Evolutionary conservation across 2,888 invertebrate genomes (phyloP).

Genomic region (Pecten maximus): DNA sequence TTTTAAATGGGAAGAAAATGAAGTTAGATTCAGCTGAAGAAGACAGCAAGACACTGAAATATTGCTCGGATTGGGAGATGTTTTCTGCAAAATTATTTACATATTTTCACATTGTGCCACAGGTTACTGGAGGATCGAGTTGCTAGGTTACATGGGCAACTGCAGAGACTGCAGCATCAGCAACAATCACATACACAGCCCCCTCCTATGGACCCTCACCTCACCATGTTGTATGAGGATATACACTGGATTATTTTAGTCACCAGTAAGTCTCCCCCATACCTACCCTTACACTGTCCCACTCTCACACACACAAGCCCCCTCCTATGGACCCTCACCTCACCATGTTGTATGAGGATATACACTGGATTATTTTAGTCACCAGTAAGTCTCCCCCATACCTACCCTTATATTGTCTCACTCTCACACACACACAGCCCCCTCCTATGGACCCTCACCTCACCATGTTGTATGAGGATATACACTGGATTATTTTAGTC

Average conservation of each 20-base stretch:
- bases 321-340: slow-evolving; percentile 80
- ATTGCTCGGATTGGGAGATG: background rate
- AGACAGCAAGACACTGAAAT: no score
- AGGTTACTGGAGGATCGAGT: slow-evolving; percentile 88
- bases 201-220: slow-evolving; percentile 78
- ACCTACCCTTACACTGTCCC: background rate
- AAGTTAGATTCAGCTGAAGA: no score
- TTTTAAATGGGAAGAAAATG: no score
- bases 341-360: slow-evolving; percentile 89
- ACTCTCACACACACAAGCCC: slow-evolving; percentile 54
- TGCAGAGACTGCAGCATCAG: slow-evolving; percentile 82
- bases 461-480: slow-evolving; percentile 90
- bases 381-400: slow-evolving; percentile 77
- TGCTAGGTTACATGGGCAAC: slow-evolving; percentile 84
- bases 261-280: slow-evolving; percentile 77
- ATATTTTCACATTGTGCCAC: background rate
- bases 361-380: slow-evolving; percentile 94
- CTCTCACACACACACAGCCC: slow-evolving; percentile 54
- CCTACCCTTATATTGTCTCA: background rate
- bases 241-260: slow-evolving; percentile 94
- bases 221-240: slow-evolving; percentile 91
- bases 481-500: slow-evolving; percentile 94
- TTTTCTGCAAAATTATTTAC: background rate
- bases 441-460: slow-evolving; percentile 80
- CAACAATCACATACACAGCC: slow-evolving; percentile 61